Conservation (phyloP, 2,113 vertebrate genomes). For the Chamaea fasciata region DNA sequence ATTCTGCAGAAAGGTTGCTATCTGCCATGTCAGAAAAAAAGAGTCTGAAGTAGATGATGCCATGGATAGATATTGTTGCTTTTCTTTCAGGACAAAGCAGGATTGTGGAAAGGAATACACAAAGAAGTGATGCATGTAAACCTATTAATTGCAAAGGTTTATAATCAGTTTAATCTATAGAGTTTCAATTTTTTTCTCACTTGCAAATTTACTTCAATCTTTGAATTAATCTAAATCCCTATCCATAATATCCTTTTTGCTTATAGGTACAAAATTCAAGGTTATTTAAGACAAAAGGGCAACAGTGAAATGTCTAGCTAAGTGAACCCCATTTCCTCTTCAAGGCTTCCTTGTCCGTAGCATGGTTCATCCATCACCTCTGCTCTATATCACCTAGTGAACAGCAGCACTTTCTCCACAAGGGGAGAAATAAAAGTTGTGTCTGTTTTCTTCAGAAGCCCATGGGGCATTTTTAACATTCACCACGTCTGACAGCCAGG, state of each 20-base stretch:
- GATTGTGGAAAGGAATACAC: neutral
- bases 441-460: neutral
- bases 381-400: neutral
- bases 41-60: neutral
- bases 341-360: neutral
- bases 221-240: neutral
- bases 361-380: neutral
- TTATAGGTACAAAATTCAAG: neutral
- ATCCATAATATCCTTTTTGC: neutral
- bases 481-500: neutral
- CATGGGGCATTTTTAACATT: neutral
- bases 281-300: neutral
- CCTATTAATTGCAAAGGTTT: neutral
- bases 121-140: neutral
- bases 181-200: neutral
- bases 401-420: neutral
- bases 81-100: neutral
- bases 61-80: neutral
- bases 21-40: neutral
- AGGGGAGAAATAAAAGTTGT: neutral
- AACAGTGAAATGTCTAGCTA: neutral
- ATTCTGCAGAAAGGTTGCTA: neutral
- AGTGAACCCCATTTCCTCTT: neutral
- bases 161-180: neutral
- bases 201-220: neutral